A percentile compares a stretch with the other conserved stretches of the same genome.
Evolutionary conservation across 2,797 vertebrate species (phyloP).

Genomic region (Gallirallus australis): DNA sequence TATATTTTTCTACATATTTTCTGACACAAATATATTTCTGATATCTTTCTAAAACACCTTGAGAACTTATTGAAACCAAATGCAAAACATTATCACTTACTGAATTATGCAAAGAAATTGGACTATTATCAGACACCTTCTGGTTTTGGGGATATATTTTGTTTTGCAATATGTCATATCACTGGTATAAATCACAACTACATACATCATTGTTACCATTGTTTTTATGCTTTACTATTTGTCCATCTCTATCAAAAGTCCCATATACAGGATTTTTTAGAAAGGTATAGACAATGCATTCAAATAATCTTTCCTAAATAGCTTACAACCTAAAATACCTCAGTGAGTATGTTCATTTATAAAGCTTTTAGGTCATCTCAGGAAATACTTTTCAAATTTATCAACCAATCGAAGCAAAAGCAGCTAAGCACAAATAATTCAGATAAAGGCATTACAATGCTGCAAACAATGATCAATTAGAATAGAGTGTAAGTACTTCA

Average conservation of each 20-base stretch:
- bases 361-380: background rate
- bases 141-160: background rate
- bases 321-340: background rate
- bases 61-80: background rate
- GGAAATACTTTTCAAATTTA: background rate
- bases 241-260: background rate
- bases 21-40: background rate
- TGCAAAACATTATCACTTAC: background rate
- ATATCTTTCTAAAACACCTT: background rate
- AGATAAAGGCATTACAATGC: background rate
- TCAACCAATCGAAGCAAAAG: background rate
- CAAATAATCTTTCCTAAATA: background rate
- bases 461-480: background rate
- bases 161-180: background rate
- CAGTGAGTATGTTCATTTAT: background rate
- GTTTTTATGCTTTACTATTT: background rate
- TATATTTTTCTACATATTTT: background rate
- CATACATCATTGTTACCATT: background rate
- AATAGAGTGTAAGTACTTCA: background rate
- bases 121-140: background rate
- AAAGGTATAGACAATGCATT: background rate
- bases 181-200: background rate
- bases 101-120: background rate
- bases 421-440: background rate
- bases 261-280: background rate